Base-by-base conservation (phyloP, 2,888 invertebrate genomes). In the Capitulum mitella region DNA sequence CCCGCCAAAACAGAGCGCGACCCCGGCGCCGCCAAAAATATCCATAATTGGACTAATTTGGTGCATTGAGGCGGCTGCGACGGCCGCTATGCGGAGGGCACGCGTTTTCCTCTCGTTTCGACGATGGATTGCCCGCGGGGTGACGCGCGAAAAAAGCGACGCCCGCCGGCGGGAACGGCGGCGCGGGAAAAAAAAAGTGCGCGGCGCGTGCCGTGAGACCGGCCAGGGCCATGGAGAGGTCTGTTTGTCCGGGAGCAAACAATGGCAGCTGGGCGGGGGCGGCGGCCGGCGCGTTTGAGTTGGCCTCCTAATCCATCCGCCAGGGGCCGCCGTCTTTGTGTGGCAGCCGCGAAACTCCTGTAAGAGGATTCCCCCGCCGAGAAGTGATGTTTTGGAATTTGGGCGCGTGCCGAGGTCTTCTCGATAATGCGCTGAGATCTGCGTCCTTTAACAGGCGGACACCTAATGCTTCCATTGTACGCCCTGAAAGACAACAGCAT, bases 41-140 rank as follows among this genome's bases (percentile, higher is more conserved):
- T 58, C 58, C 58, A 58, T 58, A 58, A 58, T 58, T 58, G 58
- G 58, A 58, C 58, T 58, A 58, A 58, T 58, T 58, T 58, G 58
- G 58, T 26, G 58, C 58, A 58, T 58, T 58, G 58, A 58, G 29
- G 58, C 58, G 8, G 58, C 29, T n/a, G 5, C 12, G 29, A 5
- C 58, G 58, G 58, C 58, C 29, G 58, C 12, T 29, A n/a, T 5
- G 29, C 58, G 26, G 26, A 19, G 26, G 58, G 29, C 26, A 29
- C 58, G 29, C 29, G n/a, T 29, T n/a, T 26, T 29, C 58, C 19
- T n/a, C 26, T 29, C 58, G 58, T 58, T n/a, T 58, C 3, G 8
- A 26, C 19, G 58, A 58, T 29, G 58, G 58, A n/a, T 58, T 29
- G 14, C 58, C 29, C 29, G 29, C 29, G n/a, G 58, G 10, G 12